Evolutionary conservation across 2,888 invertebrate genomes (phyloP).

Genomic region (Scaptomyza polygonia): DNA sequence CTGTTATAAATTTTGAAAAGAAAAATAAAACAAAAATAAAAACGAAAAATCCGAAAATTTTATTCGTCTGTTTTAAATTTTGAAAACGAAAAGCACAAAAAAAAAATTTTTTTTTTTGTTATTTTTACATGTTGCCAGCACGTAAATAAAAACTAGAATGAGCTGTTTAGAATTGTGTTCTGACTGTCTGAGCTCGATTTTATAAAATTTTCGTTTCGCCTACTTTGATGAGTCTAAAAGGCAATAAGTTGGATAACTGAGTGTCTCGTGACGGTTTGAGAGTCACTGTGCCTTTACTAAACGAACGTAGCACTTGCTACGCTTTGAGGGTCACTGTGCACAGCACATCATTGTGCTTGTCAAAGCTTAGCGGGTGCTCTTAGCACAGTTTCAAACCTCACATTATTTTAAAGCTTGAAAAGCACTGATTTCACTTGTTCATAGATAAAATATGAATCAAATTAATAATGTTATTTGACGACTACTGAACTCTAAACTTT

Average conservation of each 20-base stretch:
- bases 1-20: too few relatives aligned
- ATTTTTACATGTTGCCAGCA: not conserved
- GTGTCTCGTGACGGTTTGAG: not conserved
- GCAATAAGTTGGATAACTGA: too few relatives aligned
- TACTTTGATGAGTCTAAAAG: not conserved
- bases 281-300: not conserved
- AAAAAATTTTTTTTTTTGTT: too few relatives aligned
- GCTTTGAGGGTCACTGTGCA: not conserved
- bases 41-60: too few relatives aligned
- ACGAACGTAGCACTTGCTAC: not conserved
- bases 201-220: not conserved
- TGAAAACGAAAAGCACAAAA: too few relatives aligned
- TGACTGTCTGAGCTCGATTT: too few relatives aligned
- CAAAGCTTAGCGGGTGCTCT: not conserved
- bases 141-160: not conserved
- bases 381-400: conserved; percentile 14
- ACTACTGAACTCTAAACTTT: too few relatives aligned
- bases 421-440: not conserved
- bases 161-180: not conserved
- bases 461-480: too few relatives aligned
- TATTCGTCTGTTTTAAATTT: too few relatives aligned
- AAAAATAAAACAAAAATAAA: too few relatives aligned
- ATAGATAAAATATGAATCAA: not conserved
- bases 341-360: not conserved
- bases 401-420: not conserved